These are phyloP conservation scores for Todus mexicanus DNA, from an alignment of 2,797 vertebrate species.

Conservation along the genomic window DNA sequence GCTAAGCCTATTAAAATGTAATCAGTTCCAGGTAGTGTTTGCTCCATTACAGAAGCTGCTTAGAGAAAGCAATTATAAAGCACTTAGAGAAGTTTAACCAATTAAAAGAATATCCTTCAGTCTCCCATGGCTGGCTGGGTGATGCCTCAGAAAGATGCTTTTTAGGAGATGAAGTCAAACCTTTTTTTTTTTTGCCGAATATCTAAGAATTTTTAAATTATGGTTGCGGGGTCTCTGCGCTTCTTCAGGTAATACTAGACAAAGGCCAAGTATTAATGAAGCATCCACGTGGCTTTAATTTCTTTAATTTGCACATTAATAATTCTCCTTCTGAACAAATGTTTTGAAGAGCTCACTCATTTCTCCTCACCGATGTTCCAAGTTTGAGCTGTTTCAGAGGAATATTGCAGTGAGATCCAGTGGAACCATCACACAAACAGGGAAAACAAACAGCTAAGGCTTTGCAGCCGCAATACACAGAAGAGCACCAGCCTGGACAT, in stretches of 20 bases:
- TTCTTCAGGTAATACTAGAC: background rate
- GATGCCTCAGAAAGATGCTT: background rate
- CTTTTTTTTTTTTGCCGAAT: background rate
- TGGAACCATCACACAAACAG: background rate
- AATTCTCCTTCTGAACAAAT: background rate
- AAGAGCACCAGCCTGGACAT: background rate
- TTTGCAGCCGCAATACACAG: background rate
- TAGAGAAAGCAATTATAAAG: constrained; percentile 22
- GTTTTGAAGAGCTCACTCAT: background rate
- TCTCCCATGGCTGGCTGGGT: background rate
- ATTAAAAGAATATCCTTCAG: constrained; percentile 2
- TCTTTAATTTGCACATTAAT: background rate
- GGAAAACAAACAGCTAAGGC: background rate
- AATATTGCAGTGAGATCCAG: background rate
- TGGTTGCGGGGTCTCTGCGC: background rate
- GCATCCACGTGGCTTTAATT: background rate
- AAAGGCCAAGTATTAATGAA: background rate
- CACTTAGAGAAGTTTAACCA: constrained; percentile 20
- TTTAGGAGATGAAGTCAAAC: background rate
- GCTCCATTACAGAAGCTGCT: background rate
- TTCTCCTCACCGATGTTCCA: background rate
- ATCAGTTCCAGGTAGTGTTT: background rate
- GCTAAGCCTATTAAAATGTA: background rate
- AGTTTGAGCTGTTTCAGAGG: background rate
- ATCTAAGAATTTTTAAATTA: background rate